These are phyloP conservation scores for Glossophaga mutica DNA, from an alignment of 2,797 vertebrate genomes.

Conservation along the genomic window DNA sequence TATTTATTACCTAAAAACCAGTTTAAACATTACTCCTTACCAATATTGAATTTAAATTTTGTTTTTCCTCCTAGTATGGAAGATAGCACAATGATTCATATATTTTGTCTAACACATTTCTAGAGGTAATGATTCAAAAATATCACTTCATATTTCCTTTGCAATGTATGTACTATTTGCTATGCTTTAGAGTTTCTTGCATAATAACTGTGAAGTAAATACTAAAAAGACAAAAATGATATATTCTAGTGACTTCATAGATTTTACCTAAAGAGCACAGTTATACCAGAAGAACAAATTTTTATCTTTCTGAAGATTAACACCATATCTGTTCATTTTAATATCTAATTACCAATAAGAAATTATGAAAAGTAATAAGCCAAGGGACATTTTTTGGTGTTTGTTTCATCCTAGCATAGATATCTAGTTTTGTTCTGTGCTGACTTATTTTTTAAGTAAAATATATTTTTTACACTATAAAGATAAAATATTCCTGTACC, in stretches of 20 bases:
- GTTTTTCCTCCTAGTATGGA: conserved; percentile 8
- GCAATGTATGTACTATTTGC: neutral
- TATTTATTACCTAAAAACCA: neutral
- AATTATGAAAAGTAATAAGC: conserved; percentile 14
- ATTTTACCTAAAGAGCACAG: conserved; percentile 9
- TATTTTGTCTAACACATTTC: conserved; percentile 42
- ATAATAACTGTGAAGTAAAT: conserved; percentile 37
- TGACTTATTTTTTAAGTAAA: conserved; percentile 29
- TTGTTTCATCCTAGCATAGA: conserved; percentile 18
- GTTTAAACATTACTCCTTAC: neutral
- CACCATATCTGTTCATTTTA: neutral
- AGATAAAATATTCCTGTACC: conserved; percentile 37
- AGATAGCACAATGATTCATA: neutral
- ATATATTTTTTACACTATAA: conserved; percentile 39
- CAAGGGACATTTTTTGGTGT: neutral
- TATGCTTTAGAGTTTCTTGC: neutral
- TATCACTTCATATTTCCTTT: conserved; percentile 34
- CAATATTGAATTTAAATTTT: conserved; percentile 36
- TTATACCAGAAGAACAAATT: neutral
- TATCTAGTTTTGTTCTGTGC: conserved; percentile 19
- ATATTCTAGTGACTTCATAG: conserved; percentile 14
- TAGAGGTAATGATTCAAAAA: neutral
- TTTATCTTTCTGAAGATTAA: conserved; percentile 36
- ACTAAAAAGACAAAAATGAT: neutral
- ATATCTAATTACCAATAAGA: neutral